Evolutionary conservation across 1,140 invertebrate genomes (phyloP).

Genomic region (Cheumatopsyche charites): DNA sequence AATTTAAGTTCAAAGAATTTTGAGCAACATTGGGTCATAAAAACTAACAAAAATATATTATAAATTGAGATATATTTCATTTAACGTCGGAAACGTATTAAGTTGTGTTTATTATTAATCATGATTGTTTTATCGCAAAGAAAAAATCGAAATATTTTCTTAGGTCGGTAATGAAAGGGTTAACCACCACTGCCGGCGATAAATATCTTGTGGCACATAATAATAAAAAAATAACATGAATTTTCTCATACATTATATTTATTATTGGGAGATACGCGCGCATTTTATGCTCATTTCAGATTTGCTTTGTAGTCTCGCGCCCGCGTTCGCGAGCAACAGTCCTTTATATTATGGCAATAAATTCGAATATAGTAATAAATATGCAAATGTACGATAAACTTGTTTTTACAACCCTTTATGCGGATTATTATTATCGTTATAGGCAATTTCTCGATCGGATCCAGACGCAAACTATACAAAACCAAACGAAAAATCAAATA

Average conservation of each 20-base stretch:
- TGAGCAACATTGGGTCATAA: too few species aligned
- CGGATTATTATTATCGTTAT: slow-evolving; percentile 20
- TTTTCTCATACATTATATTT: too few species aligned
- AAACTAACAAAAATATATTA: too few species aligned
- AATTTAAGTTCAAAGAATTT: too few species aligned
- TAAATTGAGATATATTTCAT: too few species aligned
- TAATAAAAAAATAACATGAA: too few species aligned
- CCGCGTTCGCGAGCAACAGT: neutral
- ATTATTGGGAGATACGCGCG: too few species aligned
- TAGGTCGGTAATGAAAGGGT: neutral
- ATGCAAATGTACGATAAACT: slow-evolving; percentile 19
- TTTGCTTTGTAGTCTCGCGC: neutral
- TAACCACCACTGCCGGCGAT: neutral
- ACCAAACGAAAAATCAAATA: neutral
- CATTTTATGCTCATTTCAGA: slow-evolving; percentile 1
- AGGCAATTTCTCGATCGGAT: slow-evolving; percentile 9
- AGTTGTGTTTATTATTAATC: too few species aligned
- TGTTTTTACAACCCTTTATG: slow-evolving; percentile 21
- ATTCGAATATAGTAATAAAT: slow-evolving; percentile 21
- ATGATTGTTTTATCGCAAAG: too few species aligned
- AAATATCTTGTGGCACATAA: neutral
- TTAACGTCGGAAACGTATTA: too few species aligned
- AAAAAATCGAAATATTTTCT: too few species aligned
- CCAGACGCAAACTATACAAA: neutral
- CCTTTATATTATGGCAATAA: slow-evolving; percentile 15